Conservation (phyloP, 2,888 invertebrate species). For the Chymomyza amoena region DNA sequence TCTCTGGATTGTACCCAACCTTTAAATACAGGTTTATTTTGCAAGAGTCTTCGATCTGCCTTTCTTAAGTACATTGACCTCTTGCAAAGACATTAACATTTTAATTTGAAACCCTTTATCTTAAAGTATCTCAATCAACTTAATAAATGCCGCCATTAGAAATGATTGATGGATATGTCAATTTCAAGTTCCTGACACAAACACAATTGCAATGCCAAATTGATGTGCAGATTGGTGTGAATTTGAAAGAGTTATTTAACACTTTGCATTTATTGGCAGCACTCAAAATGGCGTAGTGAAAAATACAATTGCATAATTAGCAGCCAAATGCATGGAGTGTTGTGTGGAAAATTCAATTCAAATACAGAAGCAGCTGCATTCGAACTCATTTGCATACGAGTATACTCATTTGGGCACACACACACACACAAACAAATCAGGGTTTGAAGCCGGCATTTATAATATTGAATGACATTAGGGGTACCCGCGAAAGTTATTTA, state of each 20-base stretch:
- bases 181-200: constrained; percentile 19
- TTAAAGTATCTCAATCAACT: not conserved
- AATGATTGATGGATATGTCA: constrained; percentile 63
- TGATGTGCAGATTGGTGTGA: not conserved
- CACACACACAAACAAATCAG: not conserved
- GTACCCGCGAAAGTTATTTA: not conserved
- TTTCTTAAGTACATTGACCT: no score
- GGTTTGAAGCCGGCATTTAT: not conserved
- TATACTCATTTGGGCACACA: not conserved
- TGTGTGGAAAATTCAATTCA: not conserved
- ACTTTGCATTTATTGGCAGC: not conserved
- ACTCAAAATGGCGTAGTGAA: not conserved
- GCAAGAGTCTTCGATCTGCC: no score
- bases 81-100: not conserved
- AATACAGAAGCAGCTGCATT: not conserved
- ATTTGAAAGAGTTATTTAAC: not conserved
- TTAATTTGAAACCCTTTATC: not conserved
- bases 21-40: no score
- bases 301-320: not conserved
- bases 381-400: not conserved
- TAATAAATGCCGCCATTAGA: not conserved
- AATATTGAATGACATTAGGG: not conserved
- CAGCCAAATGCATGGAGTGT: not conserved
- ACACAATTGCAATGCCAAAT: not conserved
- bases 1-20: no score